Base-by-base conservation (phyloP, 2,113 vertebrate genomes). In the Collichthys lucidus region DNA sequence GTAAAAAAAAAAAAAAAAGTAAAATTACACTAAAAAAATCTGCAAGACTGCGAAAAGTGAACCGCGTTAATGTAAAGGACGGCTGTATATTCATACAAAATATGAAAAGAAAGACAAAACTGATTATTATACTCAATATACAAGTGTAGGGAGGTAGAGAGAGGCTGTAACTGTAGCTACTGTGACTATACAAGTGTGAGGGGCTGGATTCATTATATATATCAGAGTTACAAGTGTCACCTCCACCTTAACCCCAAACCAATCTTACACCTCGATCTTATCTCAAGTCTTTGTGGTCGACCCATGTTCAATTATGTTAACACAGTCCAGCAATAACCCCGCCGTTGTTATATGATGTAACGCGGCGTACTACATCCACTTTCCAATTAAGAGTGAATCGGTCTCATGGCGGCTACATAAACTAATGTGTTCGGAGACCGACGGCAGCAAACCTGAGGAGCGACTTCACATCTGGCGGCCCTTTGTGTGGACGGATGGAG, bases 301-400 rank as follows among this genome's bases (percentile, higher is more conserved):
- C 56, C 19, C n/a, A 1, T 56, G 65, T 40, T 81, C 47, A 68
- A 47, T 81, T 82, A 50, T 78, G 80, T 86, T 46, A 75, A 75
- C 80, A 44, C 89, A 65, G 66, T 24, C 29, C 49, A 35, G 80
- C 80, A 82, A 74, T 86, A 86, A 80, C 67, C 69, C 59, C 6
- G 1, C 44, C 5, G 11, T 59, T 72, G 61, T 86, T 86, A 84
- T 86, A 74, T 87, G 82, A 85, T 78, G 66, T 86, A 87, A 89
- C 60, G 84, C 66, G 44, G 31, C 14, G 71, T 83, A 89, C 86
- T 90, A 87, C 74, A 70, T 92, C 74, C 71, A 40, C 86, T 89
- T 90, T 92, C 85, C 86, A 91, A 92, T 92, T 88, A 91, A 83
- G 70, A 80, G 57, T 40, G 79, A 87, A 92, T 87, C 40, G 88